Evolutionary conservation across 2,888 invertebrate species (phyloP), one percentile per base, ranked within the genome.

Genomic region (Trypoxylon attenuatum): DNA sequence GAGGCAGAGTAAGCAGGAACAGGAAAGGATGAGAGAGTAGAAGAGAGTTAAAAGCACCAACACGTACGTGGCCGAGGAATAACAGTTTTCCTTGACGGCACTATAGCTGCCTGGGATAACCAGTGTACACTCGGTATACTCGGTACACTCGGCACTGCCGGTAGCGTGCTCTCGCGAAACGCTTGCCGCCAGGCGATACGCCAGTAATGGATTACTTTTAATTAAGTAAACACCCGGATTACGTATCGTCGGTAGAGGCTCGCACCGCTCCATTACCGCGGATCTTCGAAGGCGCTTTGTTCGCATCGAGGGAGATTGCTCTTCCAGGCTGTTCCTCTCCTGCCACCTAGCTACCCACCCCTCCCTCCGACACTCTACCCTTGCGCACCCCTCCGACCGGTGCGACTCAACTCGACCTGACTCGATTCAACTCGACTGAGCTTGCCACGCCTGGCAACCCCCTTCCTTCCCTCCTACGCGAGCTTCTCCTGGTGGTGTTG

Each of bases 161-260:
- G n/a, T n/a, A n/a, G n/a, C n/a, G 38, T n/a, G 41, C 18, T 47
- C 38, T 53, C 47, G 41, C 50, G 53, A 27, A 52, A 61, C 47
- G 45, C 27, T 62, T 41, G 47, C 39, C 10, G 50, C 33, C 62
- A 27, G 33, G 39, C 58, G 66, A 61, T 51, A 62, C 72, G 58
- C 61, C 70, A 49, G 73, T 82, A 82, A 82, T 79, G 81, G 82
- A 83, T 83, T 83, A 82, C 80, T 79, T 71, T 77, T 81, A 82
- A 82, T 82, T 83, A 79, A 81, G 81, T 78, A 79, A 82, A 81
- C 79, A 81, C 71, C 72, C 58, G 75, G 73, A 66, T 76, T 73
- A 65, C 67, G 61, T 60, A 62, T 63, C 62, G 52, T 42, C 52
- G 51, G 15, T 47, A 18, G n/a, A 18, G 10, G 3, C 38, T 38